Evolutionary conservation across 2,797 vertebrate genomes (phyloP), one percentile per base, ranked within the genome.

Genomic region (Phalloptychus januarius): DNA sequence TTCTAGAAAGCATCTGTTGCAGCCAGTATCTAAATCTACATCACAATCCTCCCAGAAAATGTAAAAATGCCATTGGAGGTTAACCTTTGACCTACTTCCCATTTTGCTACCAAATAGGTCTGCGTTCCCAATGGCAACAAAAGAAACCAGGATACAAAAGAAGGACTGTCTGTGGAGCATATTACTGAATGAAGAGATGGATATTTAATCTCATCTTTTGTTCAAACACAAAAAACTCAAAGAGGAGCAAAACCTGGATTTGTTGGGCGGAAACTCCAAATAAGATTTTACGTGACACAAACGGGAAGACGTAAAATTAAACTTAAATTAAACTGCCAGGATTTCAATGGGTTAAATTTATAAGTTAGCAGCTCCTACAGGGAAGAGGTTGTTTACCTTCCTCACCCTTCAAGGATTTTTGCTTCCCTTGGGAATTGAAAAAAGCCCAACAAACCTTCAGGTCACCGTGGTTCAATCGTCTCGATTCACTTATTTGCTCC

Each of bases 401-500:
- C 48, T 25, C 31, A 11, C 31, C 36, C 72, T 71, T 74, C 5
- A 33, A 70, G 61, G 82, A 77, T n/a, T 74, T 74, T 36, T 23
- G 36, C 63, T 72, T 54, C 82, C 83, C 76, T 77, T 56, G 44
- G 54, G 52, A 20, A 71, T 12, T 33, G 56, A 70, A 46, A 67
- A 65, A 38, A 76, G 13, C 71, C 71, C 70, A 74, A 85, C 48
- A 80, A 72, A 81, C 77, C 79, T 78, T 71, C 31, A 45, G 76
- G 72, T 58, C 23, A 1, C 52, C 36, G 25, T 56, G 28, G 36
- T 80, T 79, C 50, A 61, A 31, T 75, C 72, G 72, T 80, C 67
- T 80, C 10, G 15, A 75, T 75, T 80, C 44, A 69, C 58, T 77
- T 28, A 67, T 45, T 70, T 28, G 13, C 25, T 44, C 40, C 13